Percentiles rank a stretch among this genome's conserved stretches.
phyloP scores from a whole-genome alignment of 2,888 invertebrate genomes.

The Scaptomyza reducta region DNA sequence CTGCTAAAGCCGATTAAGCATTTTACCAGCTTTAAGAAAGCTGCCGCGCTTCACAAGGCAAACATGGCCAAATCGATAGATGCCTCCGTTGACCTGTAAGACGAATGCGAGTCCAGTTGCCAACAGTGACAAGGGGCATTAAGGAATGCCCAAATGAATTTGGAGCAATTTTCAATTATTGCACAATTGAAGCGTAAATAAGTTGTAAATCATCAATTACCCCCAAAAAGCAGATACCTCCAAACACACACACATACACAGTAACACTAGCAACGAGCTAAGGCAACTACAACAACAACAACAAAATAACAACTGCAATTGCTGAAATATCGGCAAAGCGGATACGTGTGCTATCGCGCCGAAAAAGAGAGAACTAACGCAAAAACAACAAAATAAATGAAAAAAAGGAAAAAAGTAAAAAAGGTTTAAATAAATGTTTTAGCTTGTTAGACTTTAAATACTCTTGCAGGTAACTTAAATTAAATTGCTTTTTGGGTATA shows the following conservation, averaged over 20 bases:
- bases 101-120: conserved; percentile 33
- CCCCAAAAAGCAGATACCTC: conserved; percentile 53
- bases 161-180: conserved; percentile 80
- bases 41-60: conserved; percentile 8
- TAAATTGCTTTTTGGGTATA: neutral
- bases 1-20: conserved; percentile 56
- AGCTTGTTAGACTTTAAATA: neutral
- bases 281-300: conserved; percentile 13
- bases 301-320: conserved; percentile 64
- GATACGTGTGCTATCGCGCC: conserved; percentile 72
- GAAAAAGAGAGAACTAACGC: conserved; percentile 44
- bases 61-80: conserved; percentile 44
- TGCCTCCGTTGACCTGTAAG: conserved; percentile 41
- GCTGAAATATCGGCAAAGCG: conserved; percentile 68
- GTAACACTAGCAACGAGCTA: conserved; percentile 24
- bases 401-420: neutral
- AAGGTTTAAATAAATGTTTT: neutral
- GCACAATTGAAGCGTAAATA: conserved; percentile 81
- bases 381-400: conserved; percentile 6
- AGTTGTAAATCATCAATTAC: conserved; percentile 82
- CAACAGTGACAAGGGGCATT: conserved; percentile 38
- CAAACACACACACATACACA: conserved; percentile 39
- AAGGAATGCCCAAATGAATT: conserved; percentile 71
- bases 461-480: conserved; percentile 2
- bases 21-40: conserved; percentile 24